phyloP scores from a whole-genome alignment of 2,888 invertebrate species.

The Dolichomitus sp. region DNA sequence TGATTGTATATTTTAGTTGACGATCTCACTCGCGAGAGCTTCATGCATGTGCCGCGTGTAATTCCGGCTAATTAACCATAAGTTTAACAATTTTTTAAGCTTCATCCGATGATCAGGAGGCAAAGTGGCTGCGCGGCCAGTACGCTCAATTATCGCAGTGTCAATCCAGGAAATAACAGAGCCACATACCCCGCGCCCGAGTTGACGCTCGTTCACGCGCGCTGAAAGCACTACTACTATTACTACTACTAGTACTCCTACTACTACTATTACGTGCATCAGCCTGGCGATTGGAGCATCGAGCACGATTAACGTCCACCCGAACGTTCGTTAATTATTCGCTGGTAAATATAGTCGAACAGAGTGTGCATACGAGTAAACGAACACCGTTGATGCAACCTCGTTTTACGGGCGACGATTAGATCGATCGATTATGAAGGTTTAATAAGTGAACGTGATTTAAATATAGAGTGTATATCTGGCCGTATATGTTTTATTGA shows the following conservation, averaged over 20 bases:
- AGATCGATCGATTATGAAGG: constrained; percentile 67
- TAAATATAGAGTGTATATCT: constrained; percentile 35
- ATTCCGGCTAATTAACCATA: constrained; percentile 53
- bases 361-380: constrained; percentile 41
- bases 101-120: constrained; percentile 36
- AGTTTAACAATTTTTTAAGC: constrained; percentile 10
- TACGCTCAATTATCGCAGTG: constrained; percentile 64
- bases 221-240: background rate
- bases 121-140: constrained; percentile 11
- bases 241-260: too few relatives aligned
- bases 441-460: constrained; percentile 54
- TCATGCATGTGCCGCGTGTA: background rate
- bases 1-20: constrained; percentile 41
- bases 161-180: constrained; percentile 65
- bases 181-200: constrained; percentile 35
- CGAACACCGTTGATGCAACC: constrained; percentile 15
- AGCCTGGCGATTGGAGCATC: background rate
- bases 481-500: background rate
- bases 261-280: background rate
- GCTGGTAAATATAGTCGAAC: constrained; percentile 74
- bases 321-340: constrained; percentile 76
- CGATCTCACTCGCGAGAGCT: constrained; percentile 8
- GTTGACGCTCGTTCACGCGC: constrained; percentile 36
- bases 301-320: constrained; percentile 73
- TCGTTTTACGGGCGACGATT: constrained; percentile 59